Percentiles rank a stretch among this genome's conserved stretches.
Evolutionary conservation across 2,888 invertebrate genomes (phyloP).

Genomic region (Synanthedon myopaeformis): DNA sequence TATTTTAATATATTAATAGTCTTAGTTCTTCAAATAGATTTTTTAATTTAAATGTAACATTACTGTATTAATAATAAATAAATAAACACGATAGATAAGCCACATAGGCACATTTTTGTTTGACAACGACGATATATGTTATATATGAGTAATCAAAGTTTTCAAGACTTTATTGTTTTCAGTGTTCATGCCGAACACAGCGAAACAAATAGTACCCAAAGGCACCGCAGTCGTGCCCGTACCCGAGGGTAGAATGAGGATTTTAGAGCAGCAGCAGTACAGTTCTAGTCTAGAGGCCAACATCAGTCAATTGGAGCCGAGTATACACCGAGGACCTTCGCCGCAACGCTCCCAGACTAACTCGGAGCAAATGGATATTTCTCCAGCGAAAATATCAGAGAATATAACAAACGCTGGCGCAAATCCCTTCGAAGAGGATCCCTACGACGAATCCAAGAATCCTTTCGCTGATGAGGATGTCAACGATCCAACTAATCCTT

Average conservation of each 20-base stretch:
- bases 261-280: constrained; percentile 65
- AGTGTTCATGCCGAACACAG: constrained; percentile 43
- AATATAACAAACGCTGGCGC: constrained; percentile 14
- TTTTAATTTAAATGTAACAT: no score
- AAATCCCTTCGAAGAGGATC: constrained; percentile 57
- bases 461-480: constrained; percentile 72
- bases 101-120: no score
- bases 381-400: constrained; percentile 17
- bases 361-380: constrained; percentile 8
- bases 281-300: constrained; percentile 74
- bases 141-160: no score
- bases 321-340: constrained; percentile 19
- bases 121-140: no score
- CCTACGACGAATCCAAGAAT: constrained; percentile 74
- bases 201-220: constrained; percentile 38
- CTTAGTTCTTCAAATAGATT: no score
- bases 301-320: constrained; percentile 43
- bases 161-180: constrained; percentile 14
- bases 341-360: constrained; percentile 28
- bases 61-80: no score
- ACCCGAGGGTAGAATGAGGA: constrained; percentile 70
- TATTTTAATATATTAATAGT: no score
- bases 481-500: constrained; percentile 67
- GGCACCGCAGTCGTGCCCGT: constrained; percentile 58
- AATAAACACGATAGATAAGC: no score